phyloP scores from a whole-genome alignment of 2,113 vertebrate species.

The Gallinago jamesoni region DNA sequence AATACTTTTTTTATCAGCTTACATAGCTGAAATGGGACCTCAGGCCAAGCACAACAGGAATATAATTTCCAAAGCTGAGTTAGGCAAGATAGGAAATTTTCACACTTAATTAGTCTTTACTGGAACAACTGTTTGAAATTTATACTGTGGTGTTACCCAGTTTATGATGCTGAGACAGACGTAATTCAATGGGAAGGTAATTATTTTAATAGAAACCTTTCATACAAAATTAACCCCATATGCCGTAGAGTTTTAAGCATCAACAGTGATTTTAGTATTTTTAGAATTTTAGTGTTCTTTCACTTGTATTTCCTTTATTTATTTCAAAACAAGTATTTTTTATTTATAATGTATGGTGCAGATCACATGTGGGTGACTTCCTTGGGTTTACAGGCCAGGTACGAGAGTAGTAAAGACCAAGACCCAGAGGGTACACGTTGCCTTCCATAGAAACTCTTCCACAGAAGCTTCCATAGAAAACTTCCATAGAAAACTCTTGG shows the following conservation, averaged over 20 bases:
- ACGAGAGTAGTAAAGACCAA: background rate
- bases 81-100: conserved; percentile 48
- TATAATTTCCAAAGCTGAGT: conserved; percentile 14
- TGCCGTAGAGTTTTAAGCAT: background rate
- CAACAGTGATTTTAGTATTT: background rate
- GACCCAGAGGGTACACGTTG: background rate
- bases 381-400: background rate
- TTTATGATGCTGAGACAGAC: conserved; percentile 32
- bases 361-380: background rate
- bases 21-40: conserved; percentile 2
- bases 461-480: too few relatives aligned
- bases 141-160: conserved; percentile 35
- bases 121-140: conserved; percentile 58
- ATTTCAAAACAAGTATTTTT: background rate
- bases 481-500: background rate
- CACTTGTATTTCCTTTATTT: background rate
- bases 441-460: background rate
- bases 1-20: conserved; percentile 40
- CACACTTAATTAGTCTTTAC: conserved; percentile 55
- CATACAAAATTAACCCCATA: conserved; percentile 6
- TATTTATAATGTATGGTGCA: background rate
- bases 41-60: conserved; percentile 54
- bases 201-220: conserved; percentile 51
- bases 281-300: background rate
- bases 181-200: conserved; percentile 44